Evolutionary conservation across 2,888 invertebrate genomes (phyloP), one percentile per base, ranked within the genome.

Genomic region (Heliothis peltigera): DNA sequence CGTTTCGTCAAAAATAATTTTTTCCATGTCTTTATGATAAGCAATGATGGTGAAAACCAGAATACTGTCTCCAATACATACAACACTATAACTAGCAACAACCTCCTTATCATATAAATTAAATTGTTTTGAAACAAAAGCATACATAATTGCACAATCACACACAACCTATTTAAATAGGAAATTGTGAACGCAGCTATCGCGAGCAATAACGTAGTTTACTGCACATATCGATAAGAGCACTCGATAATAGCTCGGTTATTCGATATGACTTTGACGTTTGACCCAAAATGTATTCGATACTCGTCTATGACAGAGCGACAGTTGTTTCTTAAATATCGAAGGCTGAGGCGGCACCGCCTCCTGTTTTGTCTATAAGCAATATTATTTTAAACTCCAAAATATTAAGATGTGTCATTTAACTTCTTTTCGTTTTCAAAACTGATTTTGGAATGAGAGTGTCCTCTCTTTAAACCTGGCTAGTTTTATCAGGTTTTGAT

Each of bases 131-230:
- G 21, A 8, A 46, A 48, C 59, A 64, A 53, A 54, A 48, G 21
- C 53, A 54, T 19, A 61, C 25, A 62, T 15, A 47, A 71, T 72
- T 75, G 66, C 75, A 70, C 81, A 78, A 72, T 67, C 39, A 39
- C 39, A 32, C 55, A 44, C 53, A 78, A 65, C 68, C 58, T 51
- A 78, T 76, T 79, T 70, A 70, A 81, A 77, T 78, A 79, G 80
- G 77, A 72, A 82, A 80, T 68, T 58, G 72, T 64, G 67, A 61
- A 52, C 61, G 62, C 49, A 47, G 32, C 56, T 75, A 82, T 71
- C 70, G 47, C 64, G 81, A 79, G 75, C 81, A 80, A 77, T 66
- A 78, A 77, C 80, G 83, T 70, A 82, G 77, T 84, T 82, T 72
- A 80, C 74, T 82, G 79, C 75, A 75, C 53, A 70, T 49, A 60